Base-by-base conservation (phyloP, 2,888 invertebrate genomes). In the Xanthorhoe spadicearia region DNA sequence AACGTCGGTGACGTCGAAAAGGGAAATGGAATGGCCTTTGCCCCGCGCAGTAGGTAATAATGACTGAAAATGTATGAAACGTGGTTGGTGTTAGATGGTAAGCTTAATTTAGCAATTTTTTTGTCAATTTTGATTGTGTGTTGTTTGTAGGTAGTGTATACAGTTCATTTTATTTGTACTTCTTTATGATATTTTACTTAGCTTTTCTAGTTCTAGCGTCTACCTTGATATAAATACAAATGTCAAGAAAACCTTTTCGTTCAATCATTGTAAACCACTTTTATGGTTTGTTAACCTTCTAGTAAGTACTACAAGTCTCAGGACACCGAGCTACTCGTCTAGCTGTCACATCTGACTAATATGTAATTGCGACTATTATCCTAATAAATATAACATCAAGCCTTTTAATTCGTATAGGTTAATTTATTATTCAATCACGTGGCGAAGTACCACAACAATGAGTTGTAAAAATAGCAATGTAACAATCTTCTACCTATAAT, bases 401-500 rank as follows among this genome's bases (percentile, higher is more conserved):
- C 55, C 28, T 46, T 18, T 23, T 56, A 67, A 64, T 67, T 67
- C 53, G 58, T 64, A 49, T 50, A 17, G 55, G 15, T n/a, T 48
- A 48, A 48, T 48, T 48, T 15, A 15, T 53, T 61, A 61, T 70
- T 68, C 64, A 66, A 74, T 77, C 81, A 79, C 81, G 80, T 79
- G 79, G 69, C 72, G 54, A 66, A 69, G 69, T 68, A 72, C 73
- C 66, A 68, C 72, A 82, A 85, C 85, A 85, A 85, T 85, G 80
- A 85, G 81, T 81, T 80, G 82, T 87, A 86, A 89, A 86, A 89
- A 86, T 83, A 76, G 83, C 83, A 82, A 86, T 83, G 82, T 83
- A 86, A 83, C 88, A 84, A 83, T 86, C 85, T 82, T 83, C 84
- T 83, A 86, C 78, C 82, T 81, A 79, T 83, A 87, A 88, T 88